These are phyloP conservation scores for Procambarus clarkii DNA, from an alignment of 1,140 invertebrate genomes.

Conservation along the genomic window DNA sequence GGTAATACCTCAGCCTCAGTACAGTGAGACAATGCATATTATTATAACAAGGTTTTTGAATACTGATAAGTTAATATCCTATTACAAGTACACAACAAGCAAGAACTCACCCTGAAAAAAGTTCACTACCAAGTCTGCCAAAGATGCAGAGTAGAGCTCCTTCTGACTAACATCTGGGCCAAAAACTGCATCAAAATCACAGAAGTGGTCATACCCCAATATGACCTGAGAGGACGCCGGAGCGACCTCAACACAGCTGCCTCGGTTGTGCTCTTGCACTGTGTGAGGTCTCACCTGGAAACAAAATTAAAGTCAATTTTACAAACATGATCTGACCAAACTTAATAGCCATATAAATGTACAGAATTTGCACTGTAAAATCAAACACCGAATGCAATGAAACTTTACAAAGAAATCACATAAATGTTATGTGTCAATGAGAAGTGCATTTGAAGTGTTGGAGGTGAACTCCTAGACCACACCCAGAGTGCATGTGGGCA, in stretches of 20 bases:
- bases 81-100: no score
- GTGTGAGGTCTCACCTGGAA: slow-evolving; percentile 44
- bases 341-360: neutral
- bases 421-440: neutral
- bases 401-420: neutral
- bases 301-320: neutral
- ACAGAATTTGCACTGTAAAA: neutral
- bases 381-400: neutral
- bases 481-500: no score
- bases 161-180: slow-evolving; percentile 67
- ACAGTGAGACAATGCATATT: no score
- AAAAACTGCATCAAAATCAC: slow-evolving; percentile 72
- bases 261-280: slow-evolving; percentile 26
- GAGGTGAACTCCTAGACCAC: no score
- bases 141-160: slow-evolving; percentile 61
- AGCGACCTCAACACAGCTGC: slow-evolving; percentile 60
- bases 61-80: no score
- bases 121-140: slow-evolving; percentile 65
- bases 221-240: slow-evolving; percentile 69
- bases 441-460: no score
- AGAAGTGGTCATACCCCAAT: slow-evolving; percentile 71
- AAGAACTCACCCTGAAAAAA: slow-evolving; percentile 67
- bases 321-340: neutral
- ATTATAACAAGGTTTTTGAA: no score
- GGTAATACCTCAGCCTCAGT: no score